Percentiles rank a stretch among this genome's conserved stretches.
These are phyloP conservation scores for Mormyrus lacerda DNA, from an alignment of 2,113 vertebrate genomes.

Conservation along the genomic window DNA sequence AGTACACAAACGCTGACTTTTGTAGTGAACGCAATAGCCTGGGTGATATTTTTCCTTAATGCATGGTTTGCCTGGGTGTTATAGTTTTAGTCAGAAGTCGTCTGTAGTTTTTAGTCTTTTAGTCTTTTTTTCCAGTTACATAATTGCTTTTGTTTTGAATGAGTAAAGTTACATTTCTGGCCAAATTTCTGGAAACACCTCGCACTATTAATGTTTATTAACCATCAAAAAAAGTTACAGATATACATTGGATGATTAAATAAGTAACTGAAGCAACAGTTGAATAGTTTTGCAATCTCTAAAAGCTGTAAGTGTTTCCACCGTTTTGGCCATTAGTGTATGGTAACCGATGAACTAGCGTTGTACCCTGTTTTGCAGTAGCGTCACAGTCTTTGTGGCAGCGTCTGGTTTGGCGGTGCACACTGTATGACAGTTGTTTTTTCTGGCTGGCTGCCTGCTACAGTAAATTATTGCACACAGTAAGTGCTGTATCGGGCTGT, in stretches of 20 bases:
- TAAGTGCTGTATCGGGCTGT: background rate
- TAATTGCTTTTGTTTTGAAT: background rate
- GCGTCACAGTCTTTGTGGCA: background rate
- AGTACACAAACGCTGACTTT: background rate
- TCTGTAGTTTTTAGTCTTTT: background rate
- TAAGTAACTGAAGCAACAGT: no score
- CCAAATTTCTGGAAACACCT: no score
- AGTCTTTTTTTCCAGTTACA: background rate
- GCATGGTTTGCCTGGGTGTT: background rate
- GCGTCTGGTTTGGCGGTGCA: background rate
- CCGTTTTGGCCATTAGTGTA: background rate
- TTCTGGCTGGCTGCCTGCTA: background rate
- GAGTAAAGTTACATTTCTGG: no score
- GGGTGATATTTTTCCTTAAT: background rate
- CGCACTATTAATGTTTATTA: no score
- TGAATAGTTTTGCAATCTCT: no score
- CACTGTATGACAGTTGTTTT: background rate
- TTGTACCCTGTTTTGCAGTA: background rate
- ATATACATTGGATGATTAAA: no score
- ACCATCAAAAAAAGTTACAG: no score
- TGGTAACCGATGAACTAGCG: background rate
- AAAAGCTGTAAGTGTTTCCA: no score
- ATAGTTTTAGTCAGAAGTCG: background rate
- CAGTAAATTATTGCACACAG: background rate
- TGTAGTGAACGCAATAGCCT: background rate